Percentiles rank a stretch among this genome's conserved stretches.
Conservation (phyloP, 2,888 invertebrate genomes). For the Theretra japonica region DNA sequence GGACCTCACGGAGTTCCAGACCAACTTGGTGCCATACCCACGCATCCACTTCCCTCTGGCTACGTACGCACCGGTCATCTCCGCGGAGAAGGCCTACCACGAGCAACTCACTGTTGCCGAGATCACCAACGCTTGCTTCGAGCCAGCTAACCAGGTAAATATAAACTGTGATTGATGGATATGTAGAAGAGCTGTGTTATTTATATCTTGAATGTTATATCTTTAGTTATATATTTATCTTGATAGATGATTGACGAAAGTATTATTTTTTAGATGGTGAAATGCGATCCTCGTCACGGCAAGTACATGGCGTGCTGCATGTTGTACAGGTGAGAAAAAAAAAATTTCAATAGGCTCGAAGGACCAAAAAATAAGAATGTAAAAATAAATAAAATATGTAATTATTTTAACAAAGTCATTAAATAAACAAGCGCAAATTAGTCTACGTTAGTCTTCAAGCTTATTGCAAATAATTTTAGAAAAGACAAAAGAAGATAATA, state of each 20-base stretch:
- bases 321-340: conserved; percentile 87
- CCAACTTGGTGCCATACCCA: conserved; percentile 96
- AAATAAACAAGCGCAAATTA: too few species aligned
- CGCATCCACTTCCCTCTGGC: conserved; percentile 97
- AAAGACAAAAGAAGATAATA: too few species aligned
- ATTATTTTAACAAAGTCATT: too few species aligned
- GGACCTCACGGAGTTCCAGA: conserved; percentile 97
- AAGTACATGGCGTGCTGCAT: conserved; percentile 98
- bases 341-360: neutral
- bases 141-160: conserved; percentile 93
- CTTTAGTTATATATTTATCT: too few species aligned
- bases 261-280: conserved; percentile 89
- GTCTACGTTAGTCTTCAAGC: too few species aligned
- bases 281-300: conserved; percentile 95
- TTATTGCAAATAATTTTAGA: too few species aligned
- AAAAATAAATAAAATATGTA: too few species aligned
- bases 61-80: conserved; percentile 96
- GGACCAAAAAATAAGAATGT: neutral
- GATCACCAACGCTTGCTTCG: conserved; percentile 97
- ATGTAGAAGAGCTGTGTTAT: neutral
- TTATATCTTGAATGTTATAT: too few species aligned
- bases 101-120: conserved; percentile 96
- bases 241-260: neutral
- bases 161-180: neutral
- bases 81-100: conserved; percentile 96